Conservation (phyloP, 2,113 vertebrate species). For the Dipodomys stephensi region DNA sequence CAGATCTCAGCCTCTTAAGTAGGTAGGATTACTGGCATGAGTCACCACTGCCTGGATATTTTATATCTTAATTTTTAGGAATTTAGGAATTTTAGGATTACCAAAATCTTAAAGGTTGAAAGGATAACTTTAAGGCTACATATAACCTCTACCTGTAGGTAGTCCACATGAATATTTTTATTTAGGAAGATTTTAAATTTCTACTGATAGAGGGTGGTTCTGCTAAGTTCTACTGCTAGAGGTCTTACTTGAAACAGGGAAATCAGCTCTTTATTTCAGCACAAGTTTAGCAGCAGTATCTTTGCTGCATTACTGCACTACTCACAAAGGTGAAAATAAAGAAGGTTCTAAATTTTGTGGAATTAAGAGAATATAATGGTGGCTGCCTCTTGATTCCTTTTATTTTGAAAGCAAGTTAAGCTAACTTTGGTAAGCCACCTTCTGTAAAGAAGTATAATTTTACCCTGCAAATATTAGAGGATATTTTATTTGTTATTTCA, state of each 20-base stretch:
- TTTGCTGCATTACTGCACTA: conserved; percentile 52
- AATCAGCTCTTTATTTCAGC: conserved; percentile 26
- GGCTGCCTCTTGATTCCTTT: conserved; percentile 25
- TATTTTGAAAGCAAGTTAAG: conserved; percentile 4
- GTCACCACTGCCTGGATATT: background rate
- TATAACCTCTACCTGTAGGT: background rate
- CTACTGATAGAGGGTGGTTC: background rate
- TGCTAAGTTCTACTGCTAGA: background rate
- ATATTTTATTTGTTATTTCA: conserved; percentile 43
- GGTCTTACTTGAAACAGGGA: conserved; percentile 2
- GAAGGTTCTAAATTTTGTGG: conserved; percentile 19
- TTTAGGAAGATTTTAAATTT: conserved; percentile 26
- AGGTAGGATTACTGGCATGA: too few species aligned
- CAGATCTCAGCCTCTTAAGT: too few species aligned
- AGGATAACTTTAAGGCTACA: background rate
- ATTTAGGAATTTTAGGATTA: conserved; percentile 56
- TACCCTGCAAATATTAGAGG: conserved; percentile 15
- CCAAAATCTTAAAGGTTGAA: conserved; percentile 29
- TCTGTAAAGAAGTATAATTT: conserved; percentile 29
- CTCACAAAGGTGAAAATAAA: conserved; percentile 46
- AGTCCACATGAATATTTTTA: conserved; percentile 62
- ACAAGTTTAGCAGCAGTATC: conserved; percentile 18
- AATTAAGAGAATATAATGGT: conserved; percentile 25
- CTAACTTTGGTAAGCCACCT: conserved; percentile 14
- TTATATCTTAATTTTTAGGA: conserved; percentile 64